Evolutionary conservation across 1,140 invertebrate genomes (phyloP), one percentile per base, ranked within the genome.

Genomic region (Orchestia grillus): DNA sequence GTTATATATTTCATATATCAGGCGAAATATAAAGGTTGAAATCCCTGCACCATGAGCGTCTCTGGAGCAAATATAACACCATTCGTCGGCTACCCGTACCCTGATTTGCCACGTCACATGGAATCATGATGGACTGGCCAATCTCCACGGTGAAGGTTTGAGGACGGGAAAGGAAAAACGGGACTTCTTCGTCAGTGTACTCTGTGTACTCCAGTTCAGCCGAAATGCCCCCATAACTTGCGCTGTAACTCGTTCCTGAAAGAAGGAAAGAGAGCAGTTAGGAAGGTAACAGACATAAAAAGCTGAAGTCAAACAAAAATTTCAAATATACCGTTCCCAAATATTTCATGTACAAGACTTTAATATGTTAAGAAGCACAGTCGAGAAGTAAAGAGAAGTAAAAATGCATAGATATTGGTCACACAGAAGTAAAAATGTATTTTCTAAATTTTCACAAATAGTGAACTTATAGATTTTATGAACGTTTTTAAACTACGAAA

Each of bases 101-200:
- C 0, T 94, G 40, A 40, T 96, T 96, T 6, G 95, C 96, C 11
- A 95, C 96, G 96, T 96, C 96, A 42, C 96, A 96, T 23, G 96
- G 96, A 47, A 96, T 96, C 44, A 96, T 96, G 77, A 96, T 96
- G 16, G 96, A 95, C 96, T 96, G 96, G 41, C 96, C 96, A 45
- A 96, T 87, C 90, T 96, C 96, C 94, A 96, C 96, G 19, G 96
- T 96, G 96, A 96, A 96, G 62, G 87, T 96, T 77, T 96, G 96
- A 41, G 96, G 42, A 8, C 96, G 92, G 0, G 96, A 95, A 36
- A 95, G 92, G 96, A 96, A 96, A 87, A 45, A 95, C 41, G 96
- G 96, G 8, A 62, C 62, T 36, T 96, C 96, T 45, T 87, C 96
- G 0, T 95, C 96, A 1, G 23, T 57, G n/a, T 96, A 87, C 40